phyloP scores from a whole-genome alignment of 2,113 vertebrate genomes.

The Mionectes macconnelli region DNA sequence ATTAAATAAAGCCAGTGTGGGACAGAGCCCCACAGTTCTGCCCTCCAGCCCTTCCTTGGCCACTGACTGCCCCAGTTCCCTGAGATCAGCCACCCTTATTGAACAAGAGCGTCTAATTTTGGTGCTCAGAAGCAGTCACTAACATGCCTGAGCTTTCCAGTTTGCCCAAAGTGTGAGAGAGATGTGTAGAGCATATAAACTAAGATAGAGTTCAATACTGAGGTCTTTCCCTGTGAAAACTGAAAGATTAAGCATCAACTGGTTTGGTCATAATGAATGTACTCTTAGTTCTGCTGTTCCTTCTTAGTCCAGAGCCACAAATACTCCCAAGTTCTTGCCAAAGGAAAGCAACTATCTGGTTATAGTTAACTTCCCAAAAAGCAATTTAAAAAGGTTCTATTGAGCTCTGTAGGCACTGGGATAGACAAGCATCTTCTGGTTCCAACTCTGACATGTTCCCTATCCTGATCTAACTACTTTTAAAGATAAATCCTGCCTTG shows the following conservation, averaged over 20 bases:
- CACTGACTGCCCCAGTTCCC: not conserved
- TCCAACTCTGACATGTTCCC: not conserved
- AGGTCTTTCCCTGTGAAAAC: not conserved
- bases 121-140: not conserved
- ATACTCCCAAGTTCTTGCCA: not conserved
- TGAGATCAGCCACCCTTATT: not conserved
- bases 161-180: not conserved
- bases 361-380: not conserved
- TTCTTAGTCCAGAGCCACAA: not conserved
- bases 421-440: not conserved
- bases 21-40: not conserved
- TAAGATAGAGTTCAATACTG: not conserved
- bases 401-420: not conserved
- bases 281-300: not conserved
- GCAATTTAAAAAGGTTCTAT: not conserved
- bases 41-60: not conserved
- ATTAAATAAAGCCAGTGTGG: not conserved
- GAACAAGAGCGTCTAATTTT: not conserved
- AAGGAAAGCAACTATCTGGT: not conserved
- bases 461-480: not conserved
- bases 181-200: not conserved
- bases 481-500: not conserved
- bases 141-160: not conserved
- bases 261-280: accelerated
- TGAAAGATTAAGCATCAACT: not conserved